These are phyloP conservation scores for Hofmannophila pseudospretella DNA, from an alignment of 2,888 invertebrate genomes.

Conservation along the genomic window DNA sequence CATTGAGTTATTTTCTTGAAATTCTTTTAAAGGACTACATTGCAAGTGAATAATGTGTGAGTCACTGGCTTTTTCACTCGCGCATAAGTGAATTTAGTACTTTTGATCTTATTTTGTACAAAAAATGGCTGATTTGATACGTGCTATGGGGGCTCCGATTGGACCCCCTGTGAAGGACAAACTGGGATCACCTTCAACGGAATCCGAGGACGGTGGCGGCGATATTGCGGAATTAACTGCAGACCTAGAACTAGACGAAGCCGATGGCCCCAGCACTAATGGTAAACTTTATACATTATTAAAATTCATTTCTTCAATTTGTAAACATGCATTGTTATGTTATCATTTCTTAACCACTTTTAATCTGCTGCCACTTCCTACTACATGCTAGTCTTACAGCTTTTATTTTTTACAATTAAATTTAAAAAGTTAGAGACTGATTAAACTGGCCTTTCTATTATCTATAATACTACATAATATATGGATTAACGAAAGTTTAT, in stretches of 20 bases:
- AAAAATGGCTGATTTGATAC: slow-evolving; percentile 85
- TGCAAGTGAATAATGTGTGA: slow-evolving; percentile 47
- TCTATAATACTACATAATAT: too few species aligned
- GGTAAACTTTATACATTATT: too few species aligned
- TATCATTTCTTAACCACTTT: too few species aligned
- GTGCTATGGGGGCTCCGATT: slow-evolving; percentile 80
- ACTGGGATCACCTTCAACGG: slow-evolving; percentile 90
- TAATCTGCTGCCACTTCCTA: too few species aligned
- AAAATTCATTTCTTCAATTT: too few species aligned
- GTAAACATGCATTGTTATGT: too few species aligned
- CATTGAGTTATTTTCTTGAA: slow-evolving; percentile 29
- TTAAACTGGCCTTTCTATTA: too few species aligned
- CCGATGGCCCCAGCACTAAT: slow-evolving; percentile 81
- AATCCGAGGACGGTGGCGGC: slow-evolving; percentile 89
- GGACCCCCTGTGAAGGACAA: slow-evolving; percentile 84
- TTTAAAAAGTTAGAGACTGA: too few species aligned
- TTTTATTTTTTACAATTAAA: too few species aligned
- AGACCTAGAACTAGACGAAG: slow-evolving; percentile 83
- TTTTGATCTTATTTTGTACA: too few species aligned
- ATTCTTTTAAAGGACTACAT: slow-evolving; percentile 16
- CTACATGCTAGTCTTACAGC: too few species aligned
- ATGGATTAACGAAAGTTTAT: too few species aligned
- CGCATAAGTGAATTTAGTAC: slow-evolving; percentile 24
- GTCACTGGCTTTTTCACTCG: slow-evolving; percentile 32
- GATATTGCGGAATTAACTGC: slow-evolving; percentile 79